phyloP scores from a whole-genome alignment of 1,140 invertebrate genomes.

The Brachionus rotundiformis region DNA sequence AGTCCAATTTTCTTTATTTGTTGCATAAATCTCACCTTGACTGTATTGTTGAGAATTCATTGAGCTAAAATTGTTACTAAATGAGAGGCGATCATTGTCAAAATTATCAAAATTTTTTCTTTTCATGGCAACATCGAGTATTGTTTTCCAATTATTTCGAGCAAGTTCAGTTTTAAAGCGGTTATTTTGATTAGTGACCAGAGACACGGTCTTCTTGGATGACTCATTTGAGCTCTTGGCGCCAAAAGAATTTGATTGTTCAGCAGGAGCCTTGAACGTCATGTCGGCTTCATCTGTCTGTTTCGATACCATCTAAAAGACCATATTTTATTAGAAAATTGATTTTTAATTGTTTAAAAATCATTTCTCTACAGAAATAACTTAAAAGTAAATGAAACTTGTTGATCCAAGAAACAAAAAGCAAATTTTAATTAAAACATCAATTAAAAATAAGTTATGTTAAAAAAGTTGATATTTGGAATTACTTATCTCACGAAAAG shows the following conservation, averaged over 20 bases:
- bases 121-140: conserved; percentile 24
- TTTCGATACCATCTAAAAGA: background rate
- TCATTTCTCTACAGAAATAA: too few species aligned
- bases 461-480: background rate
- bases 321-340: background rate
- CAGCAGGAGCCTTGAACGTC: too few species aligned
- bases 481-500: conserved; percentile 4
- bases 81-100: background rate
- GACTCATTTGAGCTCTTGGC: background rate
- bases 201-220: background rate
- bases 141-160: conserved; percentile 28
- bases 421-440: conserved; percentile 11
- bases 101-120: conserved; percentile 34
- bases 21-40: conserved; percentile 34
- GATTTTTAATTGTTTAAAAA: background rate
- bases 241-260: background rate
- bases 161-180: conserved; percentile 10
- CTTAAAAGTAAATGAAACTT: background rate
- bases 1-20: conserved; percentile 46
- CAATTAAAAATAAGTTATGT: conserved; percentile 16
- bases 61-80: background rate
- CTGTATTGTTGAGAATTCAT: conserved; percentile 24
- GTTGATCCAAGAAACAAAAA: background rate
- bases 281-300: background rate
- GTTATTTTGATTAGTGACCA: background rate